A percentile compares a stretch with the other conserved stretches of the same genome.
These are phyloP conservation scores for Odontophorus gujanensis DNA, from an alignment of 2,113 vertebrate genomes.

Conservation along the genomic window DNA sequence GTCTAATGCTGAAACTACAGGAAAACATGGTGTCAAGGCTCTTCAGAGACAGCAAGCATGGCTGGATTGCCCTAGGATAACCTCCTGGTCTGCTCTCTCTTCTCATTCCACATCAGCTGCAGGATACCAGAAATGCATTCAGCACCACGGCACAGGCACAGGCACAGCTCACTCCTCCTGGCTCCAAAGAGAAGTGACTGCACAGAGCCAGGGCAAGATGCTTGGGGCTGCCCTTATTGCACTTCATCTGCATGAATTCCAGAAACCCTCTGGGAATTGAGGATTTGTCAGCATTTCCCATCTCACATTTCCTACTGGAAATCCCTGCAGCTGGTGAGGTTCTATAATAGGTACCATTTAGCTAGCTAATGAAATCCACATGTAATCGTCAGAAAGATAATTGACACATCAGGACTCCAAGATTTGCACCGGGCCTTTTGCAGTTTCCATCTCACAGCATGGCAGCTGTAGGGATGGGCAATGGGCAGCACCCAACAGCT, in stretches of 20 bases:
- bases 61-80: neutral
- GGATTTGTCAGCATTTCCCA: constrained; percentile 70
- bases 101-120: neutral
- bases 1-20: neutral
- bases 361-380: constrained; percentile 74
- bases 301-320: constrained; percentile 80
- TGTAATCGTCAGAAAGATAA: constrained; percentile 72
- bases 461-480: neutral
- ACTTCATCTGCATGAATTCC: constrained; percentile 63
- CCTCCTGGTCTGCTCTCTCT: neutral
- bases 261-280: constrained; percentile 62
- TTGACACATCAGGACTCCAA: constrained; percentile 57
- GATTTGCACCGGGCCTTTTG: constrained; percentile 25
- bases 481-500: accelerated
- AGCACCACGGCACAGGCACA: neutral
- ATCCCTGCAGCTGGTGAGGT: constrained; percentile 77
- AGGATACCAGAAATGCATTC: neutral
- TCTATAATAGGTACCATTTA: constrained; percentile 70
- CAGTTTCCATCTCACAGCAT: accelerated
- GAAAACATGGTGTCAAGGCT: neutral
- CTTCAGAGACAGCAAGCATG: neutral
- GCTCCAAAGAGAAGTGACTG: neutral
- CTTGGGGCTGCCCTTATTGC: constrained; percentile 47
- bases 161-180: neutral
- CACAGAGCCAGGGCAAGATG: neutral